Base-by-base conservation (phyloP, 2,113 vertebrate species). In the Thryonomys swinderianus region DNA sequence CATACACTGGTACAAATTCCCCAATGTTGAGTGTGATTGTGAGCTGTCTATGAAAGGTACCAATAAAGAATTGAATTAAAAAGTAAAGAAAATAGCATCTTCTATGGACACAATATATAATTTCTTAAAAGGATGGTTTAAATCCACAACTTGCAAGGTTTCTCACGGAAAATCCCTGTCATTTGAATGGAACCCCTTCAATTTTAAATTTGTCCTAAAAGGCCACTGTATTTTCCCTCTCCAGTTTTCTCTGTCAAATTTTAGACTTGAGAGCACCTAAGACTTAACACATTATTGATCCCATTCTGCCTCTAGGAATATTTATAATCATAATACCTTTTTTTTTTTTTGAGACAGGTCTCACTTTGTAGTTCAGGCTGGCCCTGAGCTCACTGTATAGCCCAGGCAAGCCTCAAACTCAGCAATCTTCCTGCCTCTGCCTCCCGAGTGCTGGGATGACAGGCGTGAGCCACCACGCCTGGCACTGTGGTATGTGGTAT, bases 191-290 rank as follows among this genome's bases (percentile, higher is more conserved):
- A 92, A 34, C 59, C 64, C 5, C 45, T 69, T 94, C 34, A 78
- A 61, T 91, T 94, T 93, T 78, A 59, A 88, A 66, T 94, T 83
- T 88, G 51, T 92, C 93, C 88, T 59, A 45, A 88, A 95, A 79
- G 45, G 14, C 62, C 69, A 84, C n/a, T n/a, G 3, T 89, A 51
- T 55, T 87, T 57, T 88, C 14, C n/a, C 23, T 42, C 5, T 69
- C 16, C 5, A 30, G 7, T 4, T 11, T 23, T 51, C 30, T 0
- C 5, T 8, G n/a, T 3, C n/a, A 51, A 74, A 73, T 86, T 88
- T 78, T 91, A 20, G 27, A 42, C 67, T 18, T 89, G 64, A 90
- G 14, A 94, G 8, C 51, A 69, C 30, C 27, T 86, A 7, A 91
- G 25, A 78, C 45, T 2, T 32, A 61, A 23, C 42, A 91, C 42